A percentile compares a stretch with the other conserved stretches of the same genome.
Conservation (phyloP, 1,140 invertebrate genomes). For the Calycopis cecrops region DNA sequence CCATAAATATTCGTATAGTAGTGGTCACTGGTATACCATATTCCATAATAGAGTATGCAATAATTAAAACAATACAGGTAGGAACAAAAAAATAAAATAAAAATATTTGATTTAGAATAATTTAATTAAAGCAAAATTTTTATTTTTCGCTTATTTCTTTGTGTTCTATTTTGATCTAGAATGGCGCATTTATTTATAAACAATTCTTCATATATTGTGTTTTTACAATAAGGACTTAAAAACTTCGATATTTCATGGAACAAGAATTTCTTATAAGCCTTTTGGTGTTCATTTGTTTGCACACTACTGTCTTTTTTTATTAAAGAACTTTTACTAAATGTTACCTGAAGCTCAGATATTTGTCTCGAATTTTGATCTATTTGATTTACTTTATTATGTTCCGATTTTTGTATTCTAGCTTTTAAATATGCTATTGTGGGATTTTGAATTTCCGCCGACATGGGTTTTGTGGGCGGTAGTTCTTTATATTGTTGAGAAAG, state of each 20-base stretch:
- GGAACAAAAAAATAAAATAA: no score
- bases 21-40: no score
- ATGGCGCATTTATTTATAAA: slow-evolving; percentile 50
- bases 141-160: no score
- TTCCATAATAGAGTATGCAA: no score
- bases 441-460: slow-evolving; percentile 30
- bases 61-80: no score
- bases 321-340: slow-evolving; percentile 19
- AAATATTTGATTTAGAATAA: no score
- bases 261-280: slow-evolving; percentile 47
- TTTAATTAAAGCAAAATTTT: no score
- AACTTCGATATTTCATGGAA: slow-evolving; percentile 57
- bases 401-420: slow-evolving; percentile 51
- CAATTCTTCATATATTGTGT: slow-evolving; percentile 58
- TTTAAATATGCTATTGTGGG: slow-evolving; percentile 48
- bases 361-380: slow-evolving; percentile 57
- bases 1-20: no score
- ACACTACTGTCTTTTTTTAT: slow-evolving; percentile 29
- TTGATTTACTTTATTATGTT: slow-evolving; percentile 48
- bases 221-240: slow-evolving; percentile 48
- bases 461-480: slow-evolving; percentile 22
- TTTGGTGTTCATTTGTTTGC: slow-evolving; percentile 36
- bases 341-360: slow-evolving; percentile 45
- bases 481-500: no score
- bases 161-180: not conserved